Percentiles rank a stretch among this genome's conserved stretches.
Conservation (phyloP, 2,888 invertebrate species). For the Melinaea menophilus region DNA sequence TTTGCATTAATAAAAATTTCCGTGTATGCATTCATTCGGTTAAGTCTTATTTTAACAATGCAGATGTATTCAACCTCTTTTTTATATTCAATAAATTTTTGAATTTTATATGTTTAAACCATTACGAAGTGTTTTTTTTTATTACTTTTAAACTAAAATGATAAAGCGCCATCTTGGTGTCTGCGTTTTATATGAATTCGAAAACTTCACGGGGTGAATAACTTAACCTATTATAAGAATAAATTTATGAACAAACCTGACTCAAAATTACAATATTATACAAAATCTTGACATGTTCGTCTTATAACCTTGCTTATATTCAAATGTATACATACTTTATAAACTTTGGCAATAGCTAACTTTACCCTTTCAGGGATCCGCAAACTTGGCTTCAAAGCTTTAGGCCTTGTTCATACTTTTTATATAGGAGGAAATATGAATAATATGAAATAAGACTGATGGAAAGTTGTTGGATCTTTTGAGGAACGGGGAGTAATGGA, state of each 20-base stretch:
- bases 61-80: neutral
- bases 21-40: slow-evolving; percentile 14
- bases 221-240: slow-evolving; percentile 1
- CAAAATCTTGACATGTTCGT: neutral
- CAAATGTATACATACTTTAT: slow-evolving; percentile 3
- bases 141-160: neutral
- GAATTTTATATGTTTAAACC: neutral
- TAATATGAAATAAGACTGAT: too few species aligned
- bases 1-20: slow-evolving; percentile 26
- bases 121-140: too few species aligned
- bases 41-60: slow-evolving; percentile 16
- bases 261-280: slow-evolving; percentile 2
- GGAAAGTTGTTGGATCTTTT: too few species aligned
- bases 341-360: too few species aligned
- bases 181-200: neutral
- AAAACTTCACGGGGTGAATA: slow-evolving; percentile 4
- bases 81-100: neutral
- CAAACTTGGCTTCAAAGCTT: too few species aligned
- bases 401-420: too few species aligned
- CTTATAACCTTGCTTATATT: neutral
- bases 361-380: too few species aligned
- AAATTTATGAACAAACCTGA: slow-evolving; percentile 4
- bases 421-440: too few species aligned
- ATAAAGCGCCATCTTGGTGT: neutral
- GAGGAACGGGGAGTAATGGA: too few species aligned